Conservation (phyloP, 2,797 vertebrate genomes). For the Pantherophis vulpinus region DNA sequence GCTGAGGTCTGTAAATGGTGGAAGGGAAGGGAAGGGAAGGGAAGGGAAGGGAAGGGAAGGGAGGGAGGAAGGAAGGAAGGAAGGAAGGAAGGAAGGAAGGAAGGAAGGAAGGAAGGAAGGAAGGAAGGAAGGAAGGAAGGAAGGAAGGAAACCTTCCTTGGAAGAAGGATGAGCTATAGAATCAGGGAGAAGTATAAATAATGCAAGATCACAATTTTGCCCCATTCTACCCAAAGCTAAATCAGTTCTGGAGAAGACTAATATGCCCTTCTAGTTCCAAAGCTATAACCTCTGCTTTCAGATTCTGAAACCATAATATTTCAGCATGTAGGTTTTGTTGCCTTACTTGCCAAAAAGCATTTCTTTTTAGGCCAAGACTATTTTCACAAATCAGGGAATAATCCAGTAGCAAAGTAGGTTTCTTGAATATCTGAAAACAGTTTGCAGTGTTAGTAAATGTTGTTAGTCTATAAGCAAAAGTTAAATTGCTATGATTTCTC, state of each 20-base stretch:
- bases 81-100: too few species aligned
- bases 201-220: not conserved
- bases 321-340: not conserved
- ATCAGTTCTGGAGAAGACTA: not conserved
- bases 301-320: slow-evolving; percentile 2
- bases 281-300: not conserved
- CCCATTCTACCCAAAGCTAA: not conserved
- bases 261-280: not conserved
- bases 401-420: not conserved
- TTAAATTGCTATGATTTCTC: not conserved
- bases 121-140: too few species aligned
- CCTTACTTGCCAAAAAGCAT: not conserved
- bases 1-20: not conserved
- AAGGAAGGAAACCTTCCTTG: too few species aligned
- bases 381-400: not conserved
- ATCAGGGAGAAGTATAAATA: not conserved
- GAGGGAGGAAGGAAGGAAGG: too few species aligned
- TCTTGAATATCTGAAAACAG: not conserved
- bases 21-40: not conserved
- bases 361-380: not conserved
- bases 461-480: not conserved
- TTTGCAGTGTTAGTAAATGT: not conserved
- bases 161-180: not conserved
- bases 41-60: too few species aligned
- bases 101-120: too few species aligned